Percentiles rank a stretch among this genome's conserved stretches.
Evolutionary conservation across 2,113 vertebrate genomes (phyloP).

Genomic region (Sinocyclocheilus rhinocerous): DNA sequence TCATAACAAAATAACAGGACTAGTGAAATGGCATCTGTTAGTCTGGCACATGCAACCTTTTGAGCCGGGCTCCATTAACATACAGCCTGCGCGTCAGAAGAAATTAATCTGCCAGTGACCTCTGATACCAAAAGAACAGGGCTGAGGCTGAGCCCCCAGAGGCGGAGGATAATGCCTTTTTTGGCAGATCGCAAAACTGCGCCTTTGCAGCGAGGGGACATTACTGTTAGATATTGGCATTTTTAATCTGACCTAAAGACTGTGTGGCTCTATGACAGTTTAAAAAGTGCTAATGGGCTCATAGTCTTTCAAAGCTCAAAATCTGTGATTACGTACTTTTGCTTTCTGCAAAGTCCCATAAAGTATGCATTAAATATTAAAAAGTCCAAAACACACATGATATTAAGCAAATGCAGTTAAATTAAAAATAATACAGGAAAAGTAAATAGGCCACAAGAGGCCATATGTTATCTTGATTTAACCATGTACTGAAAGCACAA

Average conservation of each 20-base stretch:
- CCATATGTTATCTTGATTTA: neutral
- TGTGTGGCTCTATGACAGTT: neutral
- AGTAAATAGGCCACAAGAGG: conserved; percentile 14
- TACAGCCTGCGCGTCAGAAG: conserved; percentile 60
- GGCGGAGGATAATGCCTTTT: conserved; percentile 36
- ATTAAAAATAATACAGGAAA: neutral
- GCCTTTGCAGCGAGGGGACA: neutral
- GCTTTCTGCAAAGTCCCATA: conserved; percentile 9
- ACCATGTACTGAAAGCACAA: neutral
- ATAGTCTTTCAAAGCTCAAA: conserved; percentile 1
- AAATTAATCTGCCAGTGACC: conserved; percentile 67
- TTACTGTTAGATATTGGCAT: conserved; percentile 32
- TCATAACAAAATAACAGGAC: conserved; percentile 30
- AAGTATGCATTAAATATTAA: neutral
- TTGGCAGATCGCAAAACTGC: conserved; percentile 24
- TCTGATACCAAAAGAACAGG: conserved; percentile 59
- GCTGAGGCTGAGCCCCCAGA: conserved; percentile 18
- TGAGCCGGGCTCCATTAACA: conserved; percentile 38
- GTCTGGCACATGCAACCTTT: conserved; percentile 35
- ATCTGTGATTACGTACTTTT: conserved; percentile 36
- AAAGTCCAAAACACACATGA: neutral
- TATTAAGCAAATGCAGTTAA: conserved; percentile 6
- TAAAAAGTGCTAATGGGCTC: conserved; percentile 26
- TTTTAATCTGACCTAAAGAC: conserved; percentile 29
- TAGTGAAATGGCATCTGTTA: conserved; percentile 24